Base-by-base conservation (phyloP, 2,888 invertebrate species). In the Heliconius charithonia region DNA sequence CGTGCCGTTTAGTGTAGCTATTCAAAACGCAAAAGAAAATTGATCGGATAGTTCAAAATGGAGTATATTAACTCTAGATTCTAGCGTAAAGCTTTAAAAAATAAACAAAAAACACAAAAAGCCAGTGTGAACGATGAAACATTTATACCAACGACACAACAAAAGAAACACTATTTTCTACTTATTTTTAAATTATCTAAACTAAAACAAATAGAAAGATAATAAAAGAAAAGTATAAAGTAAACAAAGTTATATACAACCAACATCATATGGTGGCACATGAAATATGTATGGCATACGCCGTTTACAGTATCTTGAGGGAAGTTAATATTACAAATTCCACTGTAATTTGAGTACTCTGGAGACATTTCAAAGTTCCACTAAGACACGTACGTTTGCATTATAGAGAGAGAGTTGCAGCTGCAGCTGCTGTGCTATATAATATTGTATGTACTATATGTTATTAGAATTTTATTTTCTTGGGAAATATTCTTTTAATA, bases 371-470 rank as follows among this genome's bases (percentile, higher is more conserved):
- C 62, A 51, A 66, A 75, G 75, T 78, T 73, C 59, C 51, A 45
- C 67, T 74, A 72, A 78, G 78, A 72, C 77, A 78, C 67, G 77
- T 59, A 66, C 27, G 74, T 74, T 74, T 80, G 80, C 80, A 80
- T 80, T 80, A 80, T 80, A 72, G 65, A 79, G 72, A 77, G 62
- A 75, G 63, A 75, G 75, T 75, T 80, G 78, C 80, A 78, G 78
- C 75, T 77, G 71, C 80, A 75, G 51, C 72, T 73, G 67, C 78
- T 74, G 70, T 59, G 72, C 51, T 51, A 2, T 51, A 22, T 59
- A 45, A 25, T 45, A 25, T 25, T 25, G 12, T 37, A 37, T 37
- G 32, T 9, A 32, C 9, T 37, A 37, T 16, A n/a, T 66, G 32
- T 32, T 29, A n/a, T 22, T 4, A 4, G 41, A 25, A 67, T 67